A percentile compares a stretch with the other conserved stretches of the same genome.
phyloP scores from a whole-genome alignment of 53 echinoderm and acorn worm genomes.

The Apostichopus leukothele region DNA sequence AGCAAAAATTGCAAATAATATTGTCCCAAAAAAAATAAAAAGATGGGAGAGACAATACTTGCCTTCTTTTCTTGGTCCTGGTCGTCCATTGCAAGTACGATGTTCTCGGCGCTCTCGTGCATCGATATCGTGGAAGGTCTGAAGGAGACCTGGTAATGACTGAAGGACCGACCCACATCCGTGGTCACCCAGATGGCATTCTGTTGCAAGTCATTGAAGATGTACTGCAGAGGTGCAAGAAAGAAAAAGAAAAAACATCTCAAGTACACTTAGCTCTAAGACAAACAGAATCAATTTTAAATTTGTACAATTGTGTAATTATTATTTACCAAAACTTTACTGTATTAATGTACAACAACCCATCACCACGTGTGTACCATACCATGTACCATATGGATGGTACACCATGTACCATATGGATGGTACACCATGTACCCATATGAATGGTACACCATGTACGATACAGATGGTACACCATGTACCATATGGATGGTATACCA shows the following conservation, averaged over 20 bases:
- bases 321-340: no score
- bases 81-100: slow-evolving; percentile 82
- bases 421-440: no score
- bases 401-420: no score
- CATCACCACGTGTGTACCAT: no score
- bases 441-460: no score
- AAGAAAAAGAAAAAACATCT: not conserved
- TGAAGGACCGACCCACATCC: slow-evolving; percentile 55
- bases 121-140: slow-evolving; percentile 65
- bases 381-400: no score
- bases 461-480: no score
- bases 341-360: no score
- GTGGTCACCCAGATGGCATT: slow-evolving; percentile 58
- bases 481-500: no score
- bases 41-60: not conserved
- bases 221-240: slow-evolving; percentile 61
- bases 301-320: no score
- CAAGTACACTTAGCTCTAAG: not conserved
- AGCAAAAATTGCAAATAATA: no score
- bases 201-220: slow-evolving; percentile 78
- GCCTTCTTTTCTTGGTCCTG: slow-evolving; percentile 68
- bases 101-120: slow-evolving; percentile 64
- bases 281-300: not conserved
- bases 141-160: slow-evolving; percentile 50
- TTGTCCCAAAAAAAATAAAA: no score